Base-by-base conservation (phyloP, 2,797 vertebrate genomes). In the Schizopygopsis malacanthus region DNA sequence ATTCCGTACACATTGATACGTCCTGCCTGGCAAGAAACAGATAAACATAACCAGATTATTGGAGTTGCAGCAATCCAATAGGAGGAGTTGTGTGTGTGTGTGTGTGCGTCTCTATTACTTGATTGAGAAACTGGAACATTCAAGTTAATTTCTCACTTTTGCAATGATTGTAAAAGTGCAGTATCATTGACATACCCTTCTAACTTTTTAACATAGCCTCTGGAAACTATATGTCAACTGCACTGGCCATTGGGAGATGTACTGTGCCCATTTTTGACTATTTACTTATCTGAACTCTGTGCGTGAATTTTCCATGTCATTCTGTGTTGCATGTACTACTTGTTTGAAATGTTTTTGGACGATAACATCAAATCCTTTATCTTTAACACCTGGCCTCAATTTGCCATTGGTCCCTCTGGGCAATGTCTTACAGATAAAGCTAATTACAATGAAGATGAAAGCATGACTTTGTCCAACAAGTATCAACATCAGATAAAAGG, bases 311-410 rank as follows among this genome's bases (percentile, higher is more conserved):
- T 47, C 2, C 20, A 5, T 63, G 41, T 75, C 28, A 83, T 65
- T 63, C 13, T 25, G 2, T 78, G 20, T 78, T 77, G 28, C 41
- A 20, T 73, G 11, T 47, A 45, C 33, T 18, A 37, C 54, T 10
- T 78, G 20, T 78, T 71, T 63, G 16, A 83, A 77, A 18, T 45
- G 39, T 8, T 22, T 37, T 56, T 73, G 41, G 9, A 10, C 39
- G 72, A 88, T 88, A 84, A 85, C 71, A 87, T 88, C 52, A 25
- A 85, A 41, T 79, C 45, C 56, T 87, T 85, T 83, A 87, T 88
- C 86, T 85, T 69, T 13, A 67, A 79, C 56, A 65, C 20, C n/a
- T 50, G 84, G 37, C 67, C n/a, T 83, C 59, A 73, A 71, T 81
- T 81, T 80, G 50, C 56, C 54, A 56, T 33, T 71, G 72, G 52